Conservation (phyloP, 2,888 invertebrate genomes). For the Ischnura elegans region DNA sequence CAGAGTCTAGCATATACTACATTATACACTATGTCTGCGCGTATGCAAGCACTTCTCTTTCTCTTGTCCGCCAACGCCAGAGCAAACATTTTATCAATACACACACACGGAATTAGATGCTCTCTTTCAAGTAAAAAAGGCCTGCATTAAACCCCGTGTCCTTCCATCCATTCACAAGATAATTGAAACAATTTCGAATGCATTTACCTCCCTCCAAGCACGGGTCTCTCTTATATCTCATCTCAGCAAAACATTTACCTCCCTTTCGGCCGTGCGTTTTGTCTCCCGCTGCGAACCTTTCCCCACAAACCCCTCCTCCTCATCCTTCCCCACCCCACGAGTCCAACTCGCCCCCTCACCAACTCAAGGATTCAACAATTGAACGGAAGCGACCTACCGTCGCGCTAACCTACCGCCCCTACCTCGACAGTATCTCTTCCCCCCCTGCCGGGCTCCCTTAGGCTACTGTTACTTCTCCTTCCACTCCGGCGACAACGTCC, state of each 20-base stretch:
- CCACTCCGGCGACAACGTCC: not conserved
- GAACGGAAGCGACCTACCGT: constrained; percentile 20
- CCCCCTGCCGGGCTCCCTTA: not conserved
- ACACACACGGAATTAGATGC: constrained; percentile 11
- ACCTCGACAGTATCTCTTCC: not conserved
- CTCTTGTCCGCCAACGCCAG: not conserved
- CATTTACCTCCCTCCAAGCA: not conserved
- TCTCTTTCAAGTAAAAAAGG: not conserved
- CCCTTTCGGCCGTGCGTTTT: not conserved
- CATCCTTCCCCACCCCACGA: not conserved
- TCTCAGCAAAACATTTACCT: constrained; percentile 9
- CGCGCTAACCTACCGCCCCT: not conserved
- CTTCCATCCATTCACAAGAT: constrained; percentile 1
- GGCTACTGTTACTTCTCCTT: no score
- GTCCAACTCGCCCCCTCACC: not conserved
- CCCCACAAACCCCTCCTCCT: not conserved
- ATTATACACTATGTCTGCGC: not conserved
- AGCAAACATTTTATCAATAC: constrained; percentile 31
- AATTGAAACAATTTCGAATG: constrained; percentile 27
- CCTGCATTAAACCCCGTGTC: not conserved
- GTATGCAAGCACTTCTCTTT: not conserved
- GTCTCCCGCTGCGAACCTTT: not conserved
- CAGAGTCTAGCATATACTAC: no score
- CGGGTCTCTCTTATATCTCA: not conserved
- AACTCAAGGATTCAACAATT: constrained; percentile 13